phyloP scores from a whole-genome alignment of 2,888 invertebrate species.

The Lepas anatifera region DNA sequence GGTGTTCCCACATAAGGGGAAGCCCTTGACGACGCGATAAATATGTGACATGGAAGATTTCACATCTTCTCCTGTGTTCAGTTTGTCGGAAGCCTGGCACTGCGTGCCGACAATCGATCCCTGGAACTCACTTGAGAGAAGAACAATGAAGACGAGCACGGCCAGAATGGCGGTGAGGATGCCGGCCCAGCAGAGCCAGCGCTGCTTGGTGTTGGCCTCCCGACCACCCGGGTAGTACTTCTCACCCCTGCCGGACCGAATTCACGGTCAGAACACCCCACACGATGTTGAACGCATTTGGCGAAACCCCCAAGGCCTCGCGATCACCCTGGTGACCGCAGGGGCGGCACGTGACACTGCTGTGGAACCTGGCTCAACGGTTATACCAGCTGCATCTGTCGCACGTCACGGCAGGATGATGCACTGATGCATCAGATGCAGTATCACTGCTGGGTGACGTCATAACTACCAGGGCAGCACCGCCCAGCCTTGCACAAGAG shows the following conservation, averaged over 20 bases:
- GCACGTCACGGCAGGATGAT: background rate
- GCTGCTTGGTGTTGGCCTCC: background rate
- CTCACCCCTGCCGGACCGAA: background rate
- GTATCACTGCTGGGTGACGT: no score
- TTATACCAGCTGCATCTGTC: background rate
- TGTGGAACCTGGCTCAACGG: background rate
- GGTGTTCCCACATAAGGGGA: no score
- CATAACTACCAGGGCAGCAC: no score
- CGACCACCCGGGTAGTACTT: conserved; percentile 4
- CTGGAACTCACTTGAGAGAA: background rate
- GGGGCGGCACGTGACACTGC: no score
- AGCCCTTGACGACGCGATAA: no score
- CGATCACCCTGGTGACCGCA: no score
- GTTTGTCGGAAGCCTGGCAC: no score
- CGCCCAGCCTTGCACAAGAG: no score
- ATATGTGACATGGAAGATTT: no score
- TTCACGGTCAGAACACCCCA: background rate
- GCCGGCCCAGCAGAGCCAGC: conserved; percentile 4
- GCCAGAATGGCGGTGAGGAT: background rate
- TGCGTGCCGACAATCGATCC: no score
- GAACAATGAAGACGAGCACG: conserved; percentile 1
- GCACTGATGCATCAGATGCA: background rate
- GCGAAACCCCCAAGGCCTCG: no score
- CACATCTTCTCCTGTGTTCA: no score
- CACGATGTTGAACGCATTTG: background rate